Base-by-base conservation (phyloP, 2,888 invertebrate genomes). In the Diabrotica balteata region DNA sequence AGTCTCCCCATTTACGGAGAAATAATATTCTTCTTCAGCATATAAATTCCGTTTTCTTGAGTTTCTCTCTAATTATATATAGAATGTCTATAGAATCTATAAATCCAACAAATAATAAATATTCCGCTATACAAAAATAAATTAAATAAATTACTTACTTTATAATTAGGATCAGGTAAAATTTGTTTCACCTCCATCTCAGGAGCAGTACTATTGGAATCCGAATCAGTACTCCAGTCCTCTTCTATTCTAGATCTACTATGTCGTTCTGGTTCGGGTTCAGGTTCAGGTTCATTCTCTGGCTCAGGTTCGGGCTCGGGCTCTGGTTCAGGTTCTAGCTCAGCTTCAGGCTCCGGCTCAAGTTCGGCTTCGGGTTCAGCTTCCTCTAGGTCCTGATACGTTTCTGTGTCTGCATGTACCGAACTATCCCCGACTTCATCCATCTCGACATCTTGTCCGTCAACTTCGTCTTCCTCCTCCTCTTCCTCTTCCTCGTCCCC, bases 151-250 rank as follows among this genome's bases (percentile, higher is more conserved):
- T 32, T 32, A 32, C 11, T 66, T 10, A 70, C 58, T 9, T 57
- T 60, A 43, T 67, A 69, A 53, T 71, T 68, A 2, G 74, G 73
- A 59, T 75, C 74, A 4, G 78, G 72, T 42, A 73, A 63, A 44
- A 73, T 71, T 74, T 80, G 81, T 72, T 82, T 76, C 45, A 76
- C 73, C 59, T 77, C 76, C 59, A 73, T 54, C 66, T 80, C 79
- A 2, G 77, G 74, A 17, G 76, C 71, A 7, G 78, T 79, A 69
- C 79, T 80, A 64, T 81, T 81, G 53, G 80, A 80, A 67, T 83
- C 81, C 7, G 78, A 74, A 62, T 83, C 83, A 7, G 80, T 79
- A 42, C 75, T 73, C 79, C 80, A 80, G 42, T 80, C 79, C 32
- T 80, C 79, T 53, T 62, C 80, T 72, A 68, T 79, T 1, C 42